Percentiles rank a stretch among this genome's conserved stretches.
Conservation (phyloP, 1,140 invertebrate genomes). For the Caenorhabditis remanei region DNA sequence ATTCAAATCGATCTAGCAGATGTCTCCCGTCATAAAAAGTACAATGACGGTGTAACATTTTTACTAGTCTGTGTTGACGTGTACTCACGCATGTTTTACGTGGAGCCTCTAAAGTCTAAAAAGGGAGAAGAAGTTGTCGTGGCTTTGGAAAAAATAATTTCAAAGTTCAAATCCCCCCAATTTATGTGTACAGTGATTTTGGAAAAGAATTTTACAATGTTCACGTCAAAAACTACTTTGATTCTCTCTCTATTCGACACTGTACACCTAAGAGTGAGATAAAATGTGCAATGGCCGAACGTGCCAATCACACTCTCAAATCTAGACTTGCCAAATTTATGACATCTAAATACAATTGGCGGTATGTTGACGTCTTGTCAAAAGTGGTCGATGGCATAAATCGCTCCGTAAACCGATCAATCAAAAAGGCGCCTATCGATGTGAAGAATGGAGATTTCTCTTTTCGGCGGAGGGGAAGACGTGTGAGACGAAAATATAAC, state of each 20-base stretch:
- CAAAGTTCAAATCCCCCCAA: background rate
- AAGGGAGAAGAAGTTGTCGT: background rate
- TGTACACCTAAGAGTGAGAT: conserved; percentile 5
- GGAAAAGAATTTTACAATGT: conserved; percentile 2
- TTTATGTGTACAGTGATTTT: conserved; percentile 5
- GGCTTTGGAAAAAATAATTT: background rate
- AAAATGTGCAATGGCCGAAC: conserved; percentile 2
- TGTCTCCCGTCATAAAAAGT: background rate
- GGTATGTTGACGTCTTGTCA: background rate
- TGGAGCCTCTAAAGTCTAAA: background rate
- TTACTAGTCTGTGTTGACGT: conserved; percentile 1
- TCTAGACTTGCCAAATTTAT: background rate
- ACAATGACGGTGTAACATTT: background rate
- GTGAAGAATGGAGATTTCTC: background rate
- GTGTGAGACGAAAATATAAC: background rate
- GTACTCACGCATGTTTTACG: background rate
- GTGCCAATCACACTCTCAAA: background rate
- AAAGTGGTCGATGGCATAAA: background rate
- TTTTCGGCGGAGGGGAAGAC: background rate
- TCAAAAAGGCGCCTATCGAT: background rate
- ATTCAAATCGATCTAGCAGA: background rate
- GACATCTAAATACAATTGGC: background rate
- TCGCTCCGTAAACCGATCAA: background rate
- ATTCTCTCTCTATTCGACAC: background rate
- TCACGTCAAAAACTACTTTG: background rate